Evolutionary conservation across 2,113 vertebrate species (phyloP).

Genomic region (Chunga burmeisteri): DNA sequence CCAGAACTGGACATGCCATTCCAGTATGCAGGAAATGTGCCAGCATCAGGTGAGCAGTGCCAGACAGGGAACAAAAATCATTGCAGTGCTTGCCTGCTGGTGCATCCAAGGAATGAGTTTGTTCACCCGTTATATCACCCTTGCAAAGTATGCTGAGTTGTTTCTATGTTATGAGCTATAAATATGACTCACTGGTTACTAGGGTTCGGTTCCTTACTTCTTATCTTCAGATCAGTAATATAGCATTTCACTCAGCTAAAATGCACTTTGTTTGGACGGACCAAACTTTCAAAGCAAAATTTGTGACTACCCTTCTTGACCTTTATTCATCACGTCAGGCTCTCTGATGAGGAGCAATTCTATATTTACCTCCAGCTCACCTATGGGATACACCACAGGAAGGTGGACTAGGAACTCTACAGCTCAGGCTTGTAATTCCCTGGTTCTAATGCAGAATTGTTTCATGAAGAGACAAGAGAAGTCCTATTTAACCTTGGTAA

Average conservation of each 20-base stretch:
- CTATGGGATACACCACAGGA: background rate
- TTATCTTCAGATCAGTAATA: background rate
- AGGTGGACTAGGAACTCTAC: background rate
- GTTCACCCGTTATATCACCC: background rate
- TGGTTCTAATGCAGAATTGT: background rate
- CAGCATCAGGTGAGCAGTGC: background rate
- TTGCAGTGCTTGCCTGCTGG: background rate
- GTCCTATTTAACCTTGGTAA: background rate
- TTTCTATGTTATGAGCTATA: background rate
- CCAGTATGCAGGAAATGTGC: background rate
- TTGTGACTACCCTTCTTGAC: background rate
- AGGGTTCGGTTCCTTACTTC: background rate
- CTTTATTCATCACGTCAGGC: background rate
- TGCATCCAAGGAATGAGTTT: background rate
- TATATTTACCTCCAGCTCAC: background rate
- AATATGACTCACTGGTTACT: background rate
- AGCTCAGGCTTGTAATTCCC: background rate
- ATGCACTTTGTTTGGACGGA: background rate
- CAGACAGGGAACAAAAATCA: background rate
- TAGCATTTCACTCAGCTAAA: background rate
- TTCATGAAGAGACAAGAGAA: background rate
- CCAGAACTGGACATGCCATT: constrained; percentile 1
- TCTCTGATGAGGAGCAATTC: background rate
- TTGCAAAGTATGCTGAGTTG: background rate
- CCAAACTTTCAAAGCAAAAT: background rate